Conservation (phyloP, 1,140 invertebrate species). For the Arion vulgaris region DNA sequence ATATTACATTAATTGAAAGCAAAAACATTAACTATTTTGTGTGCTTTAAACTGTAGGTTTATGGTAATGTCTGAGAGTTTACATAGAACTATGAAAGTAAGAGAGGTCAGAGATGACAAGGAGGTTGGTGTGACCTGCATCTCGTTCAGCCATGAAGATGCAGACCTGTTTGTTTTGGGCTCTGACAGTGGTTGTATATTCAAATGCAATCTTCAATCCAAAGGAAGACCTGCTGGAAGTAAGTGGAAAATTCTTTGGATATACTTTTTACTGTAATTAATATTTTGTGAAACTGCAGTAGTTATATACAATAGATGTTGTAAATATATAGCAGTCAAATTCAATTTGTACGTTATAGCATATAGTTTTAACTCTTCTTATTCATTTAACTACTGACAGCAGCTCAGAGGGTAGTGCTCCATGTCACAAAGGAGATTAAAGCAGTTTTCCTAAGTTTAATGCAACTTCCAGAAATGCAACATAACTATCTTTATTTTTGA, state of each 20-base stretch:
- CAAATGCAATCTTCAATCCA: slow-evolving; percentile 66
- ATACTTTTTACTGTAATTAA: not conserved
- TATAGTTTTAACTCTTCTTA: too few species aligned
- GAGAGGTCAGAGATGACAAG: slow-evolving; percentile 61
- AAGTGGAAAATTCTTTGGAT: slow-evolving; percentile 39
- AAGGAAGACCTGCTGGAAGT: slow-evolving; percentile 67
- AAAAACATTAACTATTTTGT: too few species aligned
- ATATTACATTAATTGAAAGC: too few species aligned
- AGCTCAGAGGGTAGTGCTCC: too few species aligned
- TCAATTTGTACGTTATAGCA: too few species aligned
- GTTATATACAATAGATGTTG: too few species aligned
- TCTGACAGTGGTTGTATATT: slow-evolving; percentile 71
- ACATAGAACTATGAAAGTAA: slow-evolving; percentile 62
- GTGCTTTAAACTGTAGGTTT: slow-evolving; percentile 54
- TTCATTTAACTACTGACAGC: too few species aligned
- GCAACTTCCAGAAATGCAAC: too few species aligned
- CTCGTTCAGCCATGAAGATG: slow-evolving; percentile 65
- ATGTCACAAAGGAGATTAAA: too few species aligned
- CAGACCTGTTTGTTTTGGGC: slow-evolving; percentile 68
- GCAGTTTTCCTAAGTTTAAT: too few species aligned
- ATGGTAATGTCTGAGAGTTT: slow-evolving; percentile 66
- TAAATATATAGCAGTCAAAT: too few species aligned
- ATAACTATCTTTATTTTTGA: too few species aligned
- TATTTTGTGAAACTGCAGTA: not conserved
- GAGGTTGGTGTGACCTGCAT: slow-evolving; percentile 69